Base-by-base conservation (phyloP, 2,797 vertebrate species). In the Chanos chanos region DNA sequence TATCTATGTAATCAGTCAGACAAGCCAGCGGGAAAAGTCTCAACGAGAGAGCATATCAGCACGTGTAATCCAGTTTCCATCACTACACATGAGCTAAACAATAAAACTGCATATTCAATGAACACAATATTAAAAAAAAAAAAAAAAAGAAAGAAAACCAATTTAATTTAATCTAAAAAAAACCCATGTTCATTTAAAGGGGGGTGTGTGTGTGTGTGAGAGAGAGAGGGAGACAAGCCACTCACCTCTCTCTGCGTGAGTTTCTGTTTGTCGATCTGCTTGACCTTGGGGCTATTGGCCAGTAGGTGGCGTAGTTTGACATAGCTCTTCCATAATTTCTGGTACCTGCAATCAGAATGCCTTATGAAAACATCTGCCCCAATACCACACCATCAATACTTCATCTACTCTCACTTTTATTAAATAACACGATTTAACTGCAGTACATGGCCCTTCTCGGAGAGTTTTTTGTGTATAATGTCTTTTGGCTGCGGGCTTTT, bases 251-350 rank as follows among this genome's bases (percentile, higher is more conserved):
- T 93, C 51, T 98, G 95, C 0, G 92, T 94, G 62, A 99, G 85
- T 82, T 98, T 99, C 90, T 98, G 95, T 70, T 99, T 99, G 87
- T 99, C 95, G 3, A 97, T 91, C 78, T 98, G 95, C 77, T 96
- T 99, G 79, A 98, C 95, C 87, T 98, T 99, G 39, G 97, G 96
- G 78, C 97, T 99, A 78, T 99, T 99, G 56, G 97, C 97, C 79
- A 99, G 86, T 52, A 99, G 92, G 80, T 99, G 97, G 78, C 95
- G 94, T 36, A 98, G 88, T 82, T 99, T 99, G 64, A 99, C 96
- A 0, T 99, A 99, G 82, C 95, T 98, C 84, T 98, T 99, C 96
- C 97, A 99, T 60, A 99, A 86, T 77, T 99, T 99, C 85, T 99
- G 97, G 80, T 99, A 99, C 71, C 97, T 99, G 85, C 13, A 47